Evolutionary conservation across 2,113 vertebrate genomes (phyloP).

Genomic region (Gavia stellata): DNA sequence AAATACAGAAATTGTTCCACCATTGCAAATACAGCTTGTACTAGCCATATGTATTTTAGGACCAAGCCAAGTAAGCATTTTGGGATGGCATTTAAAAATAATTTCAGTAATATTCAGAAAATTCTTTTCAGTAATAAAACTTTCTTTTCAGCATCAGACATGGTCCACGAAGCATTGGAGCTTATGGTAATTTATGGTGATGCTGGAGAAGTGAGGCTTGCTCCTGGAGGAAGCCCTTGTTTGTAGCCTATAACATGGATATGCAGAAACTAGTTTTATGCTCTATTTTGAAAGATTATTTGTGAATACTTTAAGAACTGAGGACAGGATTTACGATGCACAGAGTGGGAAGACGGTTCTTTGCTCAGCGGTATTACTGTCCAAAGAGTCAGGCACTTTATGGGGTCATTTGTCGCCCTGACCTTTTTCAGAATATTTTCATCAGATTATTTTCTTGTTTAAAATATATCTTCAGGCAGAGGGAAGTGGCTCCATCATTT

Average conservation of each 20-base stretch:
- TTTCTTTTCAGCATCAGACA: background rate
- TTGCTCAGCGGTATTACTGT: background rate
- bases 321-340: background rate
- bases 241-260: background rate
- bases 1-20: background rate
- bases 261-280: background rate
- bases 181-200: background rate
- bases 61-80: background rate
- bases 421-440: background rate
- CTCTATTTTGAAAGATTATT: background rate
- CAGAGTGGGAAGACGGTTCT: background rate
- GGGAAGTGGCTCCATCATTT: background rate
- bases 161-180: fast-evolving
- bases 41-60: background rate
- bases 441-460: background rate
- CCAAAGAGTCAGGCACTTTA: background rate
- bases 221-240: background rate
- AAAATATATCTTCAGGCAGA: background rate
- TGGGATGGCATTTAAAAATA: background rate
- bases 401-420: background rate
- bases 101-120: background rate
- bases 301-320: background rate
- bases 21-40: background rate
- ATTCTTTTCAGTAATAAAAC: background rate
- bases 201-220: background rate